Evolutionary conservation across 2,113 vertebrate species (phyloP), one percentile per base, ranked within the genome.

Genomic region (Cyprinodon brontotheroides): DNA sequence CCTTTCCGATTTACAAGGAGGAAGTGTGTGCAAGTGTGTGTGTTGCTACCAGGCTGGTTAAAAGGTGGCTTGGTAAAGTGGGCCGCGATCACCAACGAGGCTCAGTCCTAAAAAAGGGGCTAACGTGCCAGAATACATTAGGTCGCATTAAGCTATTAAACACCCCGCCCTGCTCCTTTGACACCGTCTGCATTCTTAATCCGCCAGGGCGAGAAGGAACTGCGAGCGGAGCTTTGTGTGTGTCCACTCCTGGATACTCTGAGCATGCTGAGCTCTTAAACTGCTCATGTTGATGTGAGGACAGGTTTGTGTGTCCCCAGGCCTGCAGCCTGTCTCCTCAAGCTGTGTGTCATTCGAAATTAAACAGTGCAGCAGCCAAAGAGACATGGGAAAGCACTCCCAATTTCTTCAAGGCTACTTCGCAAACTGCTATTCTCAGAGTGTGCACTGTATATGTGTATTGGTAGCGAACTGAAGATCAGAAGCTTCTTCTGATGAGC

Each of bases 311-410:
- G 65, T 75, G 73, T 70, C 61, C 40, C 64, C 10, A 15, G 14
- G 17, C 50, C 17, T 57, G 6, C 48, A 45, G 72, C 47, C 57
- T 61, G 48, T 68, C 29, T 41, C 76, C 68, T 84, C 53, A 73
- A 81, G 50, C 70, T 70, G 66, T 61, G 81, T 86, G 87, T 91
- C 88, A 77, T 82, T 75, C 74, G 77, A 72, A 90, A 90, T 92
- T 86, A 90, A 91, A 90, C 78, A 36, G 61, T 84, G 74, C 86
- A 76, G 75, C n/a, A 64, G 65, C 75, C 65, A 60, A 79, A 77
- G 83, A 86, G 81, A 92, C 91, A 92, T 36, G 75, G 67, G 86
- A 91, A 91, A 84, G 90, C 89, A 90, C 91, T 91, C 87, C 72
- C 82, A 71, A 77, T 79, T 66, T 38, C 40, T 36, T 20, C 80